Evolutionary conservation across 2,888 invertebrate species (phyloP).

Genomic region (Cremastobaeus sp.): DNA sequence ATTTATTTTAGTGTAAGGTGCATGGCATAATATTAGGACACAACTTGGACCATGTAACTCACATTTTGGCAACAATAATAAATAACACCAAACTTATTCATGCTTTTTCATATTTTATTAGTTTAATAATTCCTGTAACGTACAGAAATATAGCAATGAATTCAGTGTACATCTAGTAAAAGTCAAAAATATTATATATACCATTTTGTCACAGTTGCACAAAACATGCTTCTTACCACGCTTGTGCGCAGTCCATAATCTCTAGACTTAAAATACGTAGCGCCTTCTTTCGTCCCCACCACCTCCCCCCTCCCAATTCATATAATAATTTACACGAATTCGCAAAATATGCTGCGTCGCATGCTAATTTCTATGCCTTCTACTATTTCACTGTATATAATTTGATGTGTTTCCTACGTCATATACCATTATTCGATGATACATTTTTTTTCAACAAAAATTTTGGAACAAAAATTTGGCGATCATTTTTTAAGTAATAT

Average conservation of each 20-base stretch:
- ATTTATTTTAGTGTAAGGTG: too few species aligned
- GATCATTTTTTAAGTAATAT: neutral
- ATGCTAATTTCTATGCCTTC: constrained; percentile 42
- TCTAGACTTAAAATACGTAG: constrained; percentile 56
- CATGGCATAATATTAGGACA: too few species aligned
- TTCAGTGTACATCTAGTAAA: constrained; percentile 51
- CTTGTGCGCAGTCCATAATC: constrained; percentile 59
- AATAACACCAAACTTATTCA: neutral
- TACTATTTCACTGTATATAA: constrained; percentile 40
- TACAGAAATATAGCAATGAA: constrained; percentile 54
- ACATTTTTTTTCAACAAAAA: constrained; percentile 29
- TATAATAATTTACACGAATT: constrained; percentile 53
- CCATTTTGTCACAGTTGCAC: constrained; percentile 54
- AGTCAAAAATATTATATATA: constrained; percentile 56
- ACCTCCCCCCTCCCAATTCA: constrained; percentile 24
- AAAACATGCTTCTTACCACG: constrained; percentile 49
- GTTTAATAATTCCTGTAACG: constrained; percentile 52
- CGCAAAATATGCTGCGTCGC: constrained; percentile 38
- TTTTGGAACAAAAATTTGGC: constrained; percentile 12
- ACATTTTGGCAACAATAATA: neutral
- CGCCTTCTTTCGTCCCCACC: constrained; percentile 27
- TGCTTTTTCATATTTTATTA: constrained; percentile 48
- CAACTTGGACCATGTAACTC: neutral
- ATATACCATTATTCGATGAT: constrained; percentile 50
- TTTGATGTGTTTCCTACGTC: constrained; percentile 42